Percentiles rank a stretch among this genome's conserved stretches.
Evolutionary conservation across 2,888 invertebrate species (phyloP).

Genomic region (Antitype chi): DNA sequence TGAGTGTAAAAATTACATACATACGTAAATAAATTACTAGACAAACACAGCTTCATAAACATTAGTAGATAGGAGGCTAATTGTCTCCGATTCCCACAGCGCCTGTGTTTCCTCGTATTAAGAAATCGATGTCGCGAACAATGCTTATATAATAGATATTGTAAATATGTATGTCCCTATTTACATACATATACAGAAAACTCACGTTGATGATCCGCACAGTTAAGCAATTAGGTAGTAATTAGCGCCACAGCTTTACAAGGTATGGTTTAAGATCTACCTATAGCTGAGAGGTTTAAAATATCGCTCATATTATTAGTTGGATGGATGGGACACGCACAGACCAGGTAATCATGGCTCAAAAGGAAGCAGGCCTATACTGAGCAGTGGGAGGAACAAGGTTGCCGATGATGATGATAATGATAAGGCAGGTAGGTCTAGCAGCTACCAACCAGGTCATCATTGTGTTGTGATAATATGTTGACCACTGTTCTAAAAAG

Average conservation of each 20-base stretch:
- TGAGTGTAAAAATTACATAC: background rate
- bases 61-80: constrained; percentile 48
- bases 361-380: no score
- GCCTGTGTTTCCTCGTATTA: constrained; percentile 51
- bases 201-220: background rate
- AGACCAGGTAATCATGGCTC: no score
- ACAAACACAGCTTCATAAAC: constrained; percentile 7
- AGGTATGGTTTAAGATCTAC: background rate
- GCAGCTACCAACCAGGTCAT: no score
- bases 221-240: background rate
- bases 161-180: constrained; percentile 29
- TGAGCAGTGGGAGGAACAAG: no score
- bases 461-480: no score
- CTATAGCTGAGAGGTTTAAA: background rate
- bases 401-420: no score
- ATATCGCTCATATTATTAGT: background rate
- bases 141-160: constrained; percentile 53
- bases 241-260: no score
- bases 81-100: constrained; percentile 60
- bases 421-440: no score
- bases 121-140: constrained; percentile 57
- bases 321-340: no score
- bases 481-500: background rate
- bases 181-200: constrained; percentile 22
- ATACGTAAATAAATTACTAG: background rate